Evolutionary conservation across 92 coral and sea anemone genomes (phyloP).

Genomic region (Diadumene lineata): DNA sequence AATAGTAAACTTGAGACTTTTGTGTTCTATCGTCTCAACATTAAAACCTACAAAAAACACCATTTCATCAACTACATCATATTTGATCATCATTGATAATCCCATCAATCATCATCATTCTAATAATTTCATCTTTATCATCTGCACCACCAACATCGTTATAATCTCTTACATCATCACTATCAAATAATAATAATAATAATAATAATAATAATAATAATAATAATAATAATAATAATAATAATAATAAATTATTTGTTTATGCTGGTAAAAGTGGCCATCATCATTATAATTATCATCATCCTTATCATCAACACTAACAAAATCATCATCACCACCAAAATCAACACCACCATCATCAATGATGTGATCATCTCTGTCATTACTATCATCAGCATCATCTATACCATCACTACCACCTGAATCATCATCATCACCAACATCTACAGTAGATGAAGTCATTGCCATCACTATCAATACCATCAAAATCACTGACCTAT

Average conservation of each 20-base stretch:
- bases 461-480: neutral
- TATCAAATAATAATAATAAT: neutral
- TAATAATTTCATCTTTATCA: neutral
- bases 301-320: neutral
- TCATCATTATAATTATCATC: neutral
- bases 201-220: too few relatives aligned
- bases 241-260: too few relatives aligned
- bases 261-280: neutral
- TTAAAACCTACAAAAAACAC: constrained; percentile 84
- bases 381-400: neutral
- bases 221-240: too few relatives aligned
- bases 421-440: neutral
- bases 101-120: neutral
- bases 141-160: neutral
- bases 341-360: neutral
- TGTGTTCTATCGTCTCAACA: constrained; percentile 98
- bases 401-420: neutral
- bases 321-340: neutral
- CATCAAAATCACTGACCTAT: constrained; percentile 61
- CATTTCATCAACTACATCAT: too few relatives aligned
- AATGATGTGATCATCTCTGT: neutral
- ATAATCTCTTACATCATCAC: neutral
- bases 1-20: constrained; percentile 91
- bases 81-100: too few relatives aligned
- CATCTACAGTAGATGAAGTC: too few relatives aligned